Percentiles rank a stretch among this genome's conserved stretches.
phyloP scores from a whole-genome alignment of 2,113 vertebrate genomes.

The Ptilorrhoa leucosticta region DNA sequence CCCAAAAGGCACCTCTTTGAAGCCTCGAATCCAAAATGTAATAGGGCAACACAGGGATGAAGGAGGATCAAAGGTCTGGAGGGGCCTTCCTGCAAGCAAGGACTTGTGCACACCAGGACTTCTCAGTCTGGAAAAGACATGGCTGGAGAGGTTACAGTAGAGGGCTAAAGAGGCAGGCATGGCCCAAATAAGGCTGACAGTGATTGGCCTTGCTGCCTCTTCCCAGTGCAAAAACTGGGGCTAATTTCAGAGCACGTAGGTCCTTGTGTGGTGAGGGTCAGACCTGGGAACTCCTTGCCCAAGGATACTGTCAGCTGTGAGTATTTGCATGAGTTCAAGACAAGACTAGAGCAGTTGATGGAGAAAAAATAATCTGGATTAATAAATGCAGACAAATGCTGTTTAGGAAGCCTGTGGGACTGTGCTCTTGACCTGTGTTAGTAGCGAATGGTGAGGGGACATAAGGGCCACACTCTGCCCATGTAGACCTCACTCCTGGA shows the following conservation, averaged over 20 bases:
- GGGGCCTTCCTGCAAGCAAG: background rate
- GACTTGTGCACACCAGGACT: background rate
- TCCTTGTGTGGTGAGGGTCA: fast-evolving
- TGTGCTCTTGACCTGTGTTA: background rate
- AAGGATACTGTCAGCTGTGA: background rate
- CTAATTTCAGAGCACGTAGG: background rate
- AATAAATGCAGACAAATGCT: background rate
- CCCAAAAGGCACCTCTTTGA: background rate
- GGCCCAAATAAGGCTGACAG: background rate
- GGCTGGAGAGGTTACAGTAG: background rate
- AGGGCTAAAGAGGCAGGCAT: background rate
- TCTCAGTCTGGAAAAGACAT: background rate
- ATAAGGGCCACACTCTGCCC: background rate
- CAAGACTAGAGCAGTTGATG: background rate
- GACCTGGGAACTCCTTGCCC: background rate
- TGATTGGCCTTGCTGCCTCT: background rate
- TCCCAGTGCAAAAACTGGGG: background rate
- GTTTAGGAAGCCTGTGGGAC: background rate
- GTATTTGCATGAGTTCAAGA: background rate
- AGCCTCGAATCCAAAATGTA: background rate
- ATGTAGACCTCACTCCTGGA: background rate
- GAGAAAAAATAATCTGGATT: background rate
- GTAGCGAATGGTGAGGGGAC: background rate
- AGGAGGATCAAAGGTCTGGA: slow-evolving; percentile 22
- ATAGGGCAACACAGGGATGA: background rate